phyloP scores from a whole-genome alignment of 2,888 invertebrate genomes.

The Calameuta filiformis region DNA sequence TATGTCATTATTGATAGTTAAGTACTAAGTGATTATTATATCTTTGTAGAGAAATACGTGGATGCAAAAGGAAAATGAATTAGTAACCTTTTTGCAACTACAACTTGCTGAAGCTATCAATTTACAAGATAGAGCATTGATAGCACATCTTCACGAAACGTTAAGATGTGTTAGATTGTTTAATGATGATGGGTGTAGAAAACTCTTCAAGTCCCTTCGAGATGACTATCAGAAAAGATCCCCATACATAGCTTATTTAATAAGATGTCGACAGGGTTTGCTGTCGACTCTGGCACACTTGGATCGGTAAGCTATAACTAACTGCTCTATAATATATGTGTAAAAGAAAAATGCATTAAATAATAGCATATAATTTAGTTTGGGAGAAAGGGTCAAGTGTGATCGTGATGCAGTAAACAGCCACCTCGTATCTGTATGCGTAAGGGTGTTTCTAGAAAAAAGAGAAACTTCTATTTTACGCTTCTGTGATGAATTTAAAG shows the following conservation, averaged over 20 bases:
- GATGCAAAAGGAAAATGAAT: constrained; percentile 64
- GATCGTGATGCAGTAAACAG: constrained; percentile 80
- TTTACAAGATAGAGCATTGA: constrained; percentile 79
- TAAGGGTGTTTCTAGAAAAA: constrained; percentile 83
- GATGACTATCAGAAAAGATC: constrained; percentile 82
- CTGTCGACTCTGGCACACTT: constrained; percentile 80
- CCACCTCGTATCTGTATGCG: constrained; percentile 80
- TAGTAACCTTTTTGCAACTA: constrained; percentile 77
- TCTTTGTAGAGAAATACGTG: constrained; percentile 59
- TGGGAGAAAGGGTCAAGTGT: constrained; percentile 72
- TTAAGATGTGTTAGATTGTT: constrained; percentile 81
- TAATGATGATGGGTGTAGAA: constrained; percentile 77
- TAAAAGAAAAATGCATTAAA: background rate
- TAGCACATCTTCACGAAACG: constrained; percentile 86
- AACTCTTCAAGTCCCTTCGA: constrained; percentile 78
- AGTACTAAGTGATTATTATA: background rate
- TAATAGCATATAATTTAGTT: constrained; percentile 52
- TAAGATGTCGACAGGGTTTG: constrained; percentile 82
- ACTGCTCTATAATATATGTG: background rate
- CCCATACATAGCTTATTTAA: constrained; percentile 85
- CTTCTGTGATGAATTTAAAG: constrained; percentile 85
- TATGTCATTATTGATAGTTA: constrained; percentile 6
- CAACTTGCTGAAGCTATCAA: constrained; percentile 87
- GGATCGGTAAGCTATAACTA: constrained; percentile 68
- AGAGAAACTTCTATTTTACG: constrained; percentile 78